These are phyloP conservation scores for Haemorhous mexicanus DNA, from an alignment of 2,113 vertebrate species.

Conservation along the genomic window DNA sequence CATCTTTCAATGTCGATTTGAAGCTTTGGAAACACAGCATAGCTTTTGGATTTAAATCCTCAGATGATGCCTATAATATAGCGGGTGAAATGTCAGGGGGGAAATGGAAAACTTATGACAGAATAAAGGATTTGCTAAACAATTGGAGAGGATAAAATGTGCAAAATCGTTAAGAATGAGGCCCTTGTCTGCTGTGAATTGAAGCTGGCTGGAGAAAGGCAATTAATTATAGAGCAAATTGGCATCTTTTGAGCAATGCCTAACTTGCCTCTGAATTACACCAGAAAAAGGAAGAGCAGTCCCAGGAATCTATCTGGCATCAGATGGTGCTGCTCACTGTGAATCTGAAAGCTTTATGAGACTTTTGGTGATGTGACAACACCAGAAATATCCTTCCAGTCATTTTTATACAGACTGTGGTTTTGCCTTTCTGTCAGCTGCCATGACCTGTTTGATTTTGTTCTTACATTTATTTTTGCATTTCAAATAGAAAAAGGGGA, in stretches of 20 bases:
- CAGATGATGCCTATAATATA: not conserved
- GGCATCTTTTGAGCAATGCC: not conserved
- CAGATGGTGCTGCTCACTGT: not conserved
- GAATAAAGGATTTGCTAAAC: slow-evolving; percentile 13
- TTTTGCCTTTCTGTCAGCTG: not conserved
- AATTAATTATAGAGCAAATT: not conserved
- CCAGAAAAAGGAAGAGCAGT: not conserved
- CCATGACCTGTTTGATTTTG: not conserved
- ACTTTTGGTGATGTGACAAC: not conserved
- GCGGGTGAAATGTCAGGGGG: not conserved
- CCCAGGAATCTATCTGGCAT: not conserved
- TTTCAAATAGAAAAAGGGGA: not conserved
- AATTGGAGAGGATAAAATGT: not conserved
- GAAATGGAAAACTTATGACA: not conserved
- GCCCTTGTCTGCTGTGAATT: not conserved
- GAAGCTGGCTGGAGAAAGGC: not conserved
- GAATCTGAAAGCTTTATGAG: not conserved
- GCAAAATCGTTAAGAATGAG: not conserved
- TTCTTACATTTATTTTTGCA: not conserved
- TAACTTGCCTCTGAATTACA: not conserved
- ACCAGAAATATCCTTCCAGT: not conserved
- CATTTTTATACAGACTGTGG: not conserved
- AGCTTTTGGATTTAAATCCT: slow-evolving; percentile 16
- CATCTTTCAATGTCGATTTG: slow-evolving; percentile 7
- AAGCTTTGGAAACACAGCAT: slow-evolving; percentile 15